These are phyloP conservation scores for Psephotus haematonotus DNA, from an alignment of 2,113 vertebrate genomes.

Conservation along the genomic window DNA sequence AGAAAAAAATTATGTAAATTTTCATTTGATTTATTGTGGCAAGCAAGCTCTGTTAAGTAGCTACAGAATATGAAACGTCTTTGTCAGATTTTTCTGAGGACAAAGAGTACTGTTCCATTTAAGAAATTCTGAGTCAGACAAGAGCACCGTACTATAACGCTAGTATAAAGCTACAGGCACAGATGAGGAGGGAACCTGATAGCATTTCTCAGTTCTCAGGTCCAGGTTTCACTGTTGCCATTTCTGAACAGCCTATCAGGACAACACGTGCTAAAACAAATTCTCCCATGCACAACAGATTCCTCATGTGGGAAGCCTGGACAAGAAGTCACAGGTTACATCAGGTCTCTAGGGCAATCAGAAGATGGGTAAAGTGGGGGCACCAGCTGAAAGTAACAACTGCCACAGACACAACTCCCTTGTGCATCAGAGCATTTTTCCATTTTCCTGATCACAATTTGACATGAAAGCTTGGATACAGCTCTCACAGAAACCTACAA, in stretches of 20 bases:
- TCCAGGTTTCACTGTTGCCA: accelerated
- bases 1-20: neutral
- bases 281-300: neutral
- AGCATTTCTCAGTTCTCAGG: neutral
- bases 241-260: accelerated
- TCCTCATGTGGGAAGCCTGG: neutral
- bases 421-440: neutral
- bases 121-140: neutral
- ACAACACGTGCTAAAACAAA: neutral
- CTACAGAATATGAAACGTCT: neutral
- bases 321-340: neutral
- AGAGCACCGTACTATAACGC: neutral
- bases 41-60: neutral
- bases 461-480: neutral
- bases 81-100: neutral
- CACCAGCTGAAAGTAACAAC: neutral
- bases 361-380: neutral
- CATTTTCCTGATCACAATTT: neutral
- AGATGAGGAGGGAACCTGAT: neutral
- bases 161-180: neutral
- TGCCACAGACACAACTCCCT: neutral
- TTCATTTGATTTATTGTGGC: neutral
- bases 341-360: neutral
- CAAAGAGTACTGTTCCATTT: neutral
- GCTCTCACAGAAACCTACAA: neutral